A percentile compares a stretch with the other conserved stretches of the same genome.
phyloP scores from a whole-genome alignment of 2,797 vertebrate genomes.

The Vespertilio murinus region DNA sequence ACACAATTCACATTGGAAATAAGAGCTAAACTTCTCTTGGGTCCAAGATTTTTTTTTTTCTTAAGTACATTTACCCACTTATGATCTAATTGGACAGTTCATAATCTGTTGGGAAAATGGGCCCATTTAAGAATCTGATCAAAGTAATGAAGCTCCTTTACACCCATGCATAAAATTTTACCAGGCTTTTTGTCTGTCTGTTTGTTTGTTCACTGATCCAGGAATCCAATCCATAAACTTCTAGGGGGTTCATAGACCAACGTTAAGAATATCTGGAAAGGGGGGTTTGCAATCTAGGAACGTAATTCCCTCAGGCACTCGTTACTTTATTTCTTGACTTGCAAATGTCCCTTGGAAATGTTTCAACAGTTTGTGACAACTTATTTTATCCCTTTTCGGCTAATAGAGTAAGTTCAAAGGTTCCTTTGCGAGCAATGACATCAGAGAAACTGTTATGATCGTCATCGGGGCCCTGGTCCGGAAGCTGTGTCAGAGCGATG shows the following conservation, averaged over 20 bases:
- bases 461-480: constrained; percentile 93
- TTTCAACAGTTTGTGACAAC: not conserved
- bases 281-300: not conserved
- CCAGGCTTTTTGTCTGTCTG: not conserved
- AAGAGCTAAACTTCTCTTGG: constrained; percentile 37
- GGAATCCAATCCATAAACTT: not conserved
- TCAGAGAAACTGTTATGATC: constrained; percentile 94
- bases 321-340: not conserved
- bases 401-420: constrained; percentile 90
- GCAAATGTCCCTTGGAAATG: not conserved
- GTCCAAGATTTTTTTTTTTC: not conserved
- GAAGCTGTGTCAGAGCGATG: constrained; percentile 92
- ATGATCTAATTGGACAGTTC: not conserved
- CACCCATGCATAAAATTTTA: not conserved
- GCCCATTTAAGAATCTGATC: not conserved
- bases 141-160: not conserved
- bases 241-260: not conserved
- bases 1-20: not conserved
- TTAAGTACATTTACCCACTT: not conserved
- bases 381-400: constrained; percentile 56
- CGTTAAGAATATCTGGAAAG: not conserved
- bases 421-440: constrained; percentile 91
- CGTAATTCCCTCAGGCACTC: not conserved
- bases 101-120: not conserved
- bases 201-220: not conserved